Evolutionary conservation across 2,797 vertebrate species (phyloP).

Genomic region (Platalea minor): DNA sequence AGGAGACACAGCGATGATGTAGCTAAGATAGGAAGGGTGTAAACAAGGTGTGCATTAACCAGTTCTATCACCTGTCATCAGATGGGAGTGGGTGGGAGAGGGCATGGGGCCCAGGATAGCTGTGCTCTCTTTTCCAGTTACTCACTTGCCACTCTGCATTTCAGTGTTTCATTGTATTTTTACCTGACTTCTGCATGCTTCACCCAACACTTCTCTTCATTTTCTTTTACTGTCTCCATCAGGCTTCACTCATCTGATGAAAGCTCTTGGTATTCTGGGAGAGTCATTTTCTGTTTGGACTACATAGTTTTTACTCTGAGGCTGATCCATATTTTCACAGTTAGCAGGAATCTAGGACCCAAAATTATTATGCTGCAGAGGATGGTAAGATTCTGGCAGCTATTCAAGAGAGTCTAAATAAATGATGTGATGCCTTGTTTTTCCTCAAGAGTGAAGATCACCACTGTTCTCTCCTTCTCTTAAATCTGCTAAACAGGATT

Average conservation of each 20-base stretch:
- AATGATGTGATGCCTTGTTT: neutral
- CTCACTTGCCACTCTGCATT: neutral
- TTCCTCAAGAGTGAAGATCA: neutral
- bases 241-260: conserved; percentile 75
- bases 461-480: neutral
- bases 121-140: neutral
- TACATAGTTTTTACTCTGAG: conserved; percentile 82
- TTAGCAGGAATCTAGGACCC: conserved; percentile 81
- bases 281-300: conserved; percentile 83
- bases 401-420: conserved; percentile 1
- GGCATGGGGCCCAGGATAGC: neutral
- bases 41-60: neutral
- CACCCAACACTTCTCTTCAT: neutral
- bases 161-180: neutral
- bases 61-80: neutral
- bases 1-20: neutral
- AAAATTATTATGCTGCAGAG: conserved; percentile 84
- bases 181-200: neutral
- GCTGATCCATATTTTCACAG: conserved; percentile 82
- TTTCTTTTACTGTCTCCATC: neutral
- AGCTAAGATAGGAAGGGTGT: neutral
- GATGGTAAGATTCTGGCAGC: conserved; percentile 75
- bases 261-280: conserved; percentile 75
- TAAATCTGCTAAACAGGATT: neutral
- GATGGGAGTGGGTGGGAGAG: neutral